Percentiles rank a stretch among this genome's conserved stretches.
These are phyloP conservation scores for Agriopis leucophaearia DNA, from an alignment of 2,888 invertebrate genomes.

Conservation along the genomic window DNA sequence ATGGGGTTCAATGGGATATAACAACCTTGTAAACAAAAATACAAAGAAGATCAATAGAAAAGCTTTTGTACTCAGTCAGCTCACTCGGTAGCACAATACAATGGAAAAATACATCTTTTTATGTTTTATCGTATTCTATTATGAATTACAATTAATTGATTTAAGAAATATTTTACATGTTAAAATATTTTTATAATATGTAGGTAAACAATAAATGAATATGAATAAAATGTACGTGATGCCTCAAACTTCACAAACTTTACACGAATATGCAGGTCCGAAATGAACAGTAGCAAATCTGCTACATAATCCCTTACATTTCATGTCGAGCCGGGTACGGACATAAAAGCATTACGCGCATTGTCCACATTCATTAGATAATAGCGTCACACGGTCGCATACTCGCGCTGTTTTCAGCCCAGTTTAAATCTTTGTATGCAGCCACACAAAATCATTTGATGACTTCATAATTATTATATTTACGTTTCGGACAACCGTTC, in stretches of 20 bases:
- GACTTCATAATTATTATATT: background rate
- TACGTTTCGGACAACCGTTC: too few relatives aligned
- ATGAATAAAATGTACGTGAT: background rate
- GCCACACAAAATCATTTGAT: background rate
- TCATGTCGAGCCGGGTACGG: slow-evolving; percentile 12
- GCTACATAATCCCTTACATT: slow-evolving; percentile 22
- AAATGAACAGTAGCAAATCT: slow-evolving; percentile 18
- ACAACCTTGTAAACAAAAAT: slow-evolving; percentile 28
- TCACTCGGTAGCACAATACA: slow-evolving; percentile 9
- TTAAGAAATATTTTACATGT: too few relatives aligned
- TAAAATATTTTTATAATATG: too few relatives aligned
- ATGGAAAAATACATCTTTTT: slow-evolving; percentile 14
- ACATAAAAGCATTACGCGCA: slow-evolving; percentile 34
- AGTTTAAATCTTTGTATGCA: background rate
- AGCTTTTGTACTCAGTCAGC: slow-evolving; percentile 15
- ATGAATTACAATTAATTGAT: background rate
- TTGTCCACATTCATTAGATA: slow-evolving; percentile 38
- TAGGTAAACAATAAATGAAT: too few relatives aligned
- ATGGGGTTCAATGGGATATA: too few relatives aligned
- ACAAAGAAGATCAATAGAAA: slow-evolving; percentile 24
- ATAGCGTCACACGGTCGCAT: slow-evolving; percentile 25
- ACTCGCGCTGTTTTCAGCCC: slow-evolving; percentile 9
- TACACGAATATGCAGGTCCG: background rate
- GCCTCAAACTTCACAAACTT: background rate
- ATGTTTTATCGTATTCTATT: slow-evolving; percentile 7